Conservation (phyloP, 2,113 vertebrate species). For the Bufo gargarizans region DNA sequence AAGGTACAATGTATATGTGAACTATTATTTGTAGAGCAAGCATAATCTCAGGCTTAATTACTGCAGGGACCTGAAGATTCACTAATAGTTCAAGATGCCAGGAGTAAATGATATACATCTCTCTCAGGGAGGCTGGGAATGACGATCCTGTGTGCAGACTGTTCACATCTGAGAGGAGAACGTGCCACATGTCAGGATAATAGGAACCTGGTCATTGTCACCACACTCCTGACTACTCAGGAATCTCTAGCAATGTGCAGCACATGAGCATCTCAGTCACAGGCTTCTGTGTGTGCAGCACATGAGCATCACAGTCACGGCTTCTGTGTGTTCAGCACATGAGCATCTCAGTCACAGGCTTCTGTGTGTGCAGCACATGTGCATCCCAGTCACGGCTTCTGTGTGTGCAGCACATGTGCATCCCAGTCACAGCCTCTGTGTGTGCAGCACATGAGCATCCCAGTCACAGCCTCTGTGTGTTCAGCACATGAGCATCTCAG, state of each 20-base stretch:
- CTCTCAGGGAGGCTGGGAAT: not conserved
- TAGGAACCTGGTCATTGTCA: not conserved
- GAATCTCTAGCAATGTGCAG: no score
- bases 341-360: not conserved
- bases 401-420: no score
- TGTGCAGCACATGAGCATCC: no score
- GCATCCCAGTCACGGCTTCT: no score
- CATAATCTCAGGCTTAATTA: conserved; percentile 26
- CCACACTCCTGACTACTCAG: not conserved
- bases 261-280: no score
- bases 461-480: no score
- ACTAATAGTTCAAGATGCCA: not conserved
- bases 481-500: not conserved
- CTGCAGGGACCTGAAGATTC: conserved; percentile 19
- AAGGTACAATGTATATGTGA: conserved; percentile 27
- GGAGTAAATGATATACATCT: conserved; percentile 5
- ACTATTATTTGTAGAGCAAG: conserved; percentile 23
- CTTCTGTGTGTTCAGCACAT: not conserved
- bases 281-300: no score
- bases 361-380: not conserved
- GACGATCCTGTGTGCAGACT: not conserved
- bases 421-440: no score
- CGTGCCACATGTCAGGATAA: not conserved
- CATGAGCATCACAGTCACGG: no score
- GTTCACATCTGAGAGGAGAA: not conserved